Evolutionary conservation across 2,113 vertebrate genomes (phyloP).

Genomic region (Syngnathus floridae): DNA sequence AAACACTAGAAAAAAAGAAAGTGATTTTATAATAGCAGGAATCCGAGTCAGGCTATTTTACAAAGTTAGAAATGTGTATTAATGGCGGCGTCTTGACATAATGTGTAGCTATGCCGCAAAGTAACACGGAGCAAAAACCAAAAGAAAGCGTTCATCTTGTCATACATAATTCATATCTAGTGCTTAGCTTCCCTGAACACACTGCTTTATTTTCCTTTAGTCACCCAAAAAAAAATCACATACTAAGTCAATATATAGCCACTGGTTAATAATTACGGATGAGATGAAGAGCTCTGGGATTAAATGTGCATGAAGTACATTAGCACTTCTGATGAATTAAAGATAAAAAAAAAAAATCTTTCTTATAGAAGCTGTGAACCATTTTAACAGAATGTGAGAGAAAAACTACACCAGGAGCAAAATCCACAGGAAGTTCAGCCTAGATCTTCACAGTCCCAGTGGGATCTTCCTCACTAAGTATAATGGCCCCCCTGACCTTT

Average conservation of each 20-base stretch:
- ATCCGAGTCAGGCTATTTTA: background rate
- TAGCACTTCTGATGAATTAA: background rate
- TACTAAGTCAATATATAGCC: background rate
- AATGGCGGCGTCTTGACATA: slow-evolving; percentile 9
- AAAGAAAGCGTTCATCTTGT: background rate
- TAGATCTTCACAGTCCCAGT: background rate
- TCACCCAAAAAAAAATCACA: background rate
- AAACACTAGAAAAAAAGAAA: background rate
- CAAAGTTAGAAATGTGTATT: slow-evolving; percentile 2
- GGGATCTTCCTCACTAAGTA: background rate
- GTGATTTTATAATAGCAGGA: background rate
- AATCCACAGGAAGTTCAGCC: background rate
- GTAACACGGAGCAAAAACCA: background rate
- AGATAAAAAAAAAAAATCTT: background rate
- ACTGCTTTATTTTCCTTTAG: background rate
- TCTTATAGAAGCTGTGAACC: background rate
- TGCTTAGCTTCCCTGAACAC: background rate
- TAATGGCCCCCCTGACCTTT: background rate
- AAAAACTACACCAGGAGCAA: background rate
- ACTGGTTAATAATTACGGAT: background rate
- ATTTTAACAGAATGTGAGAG: background rate
- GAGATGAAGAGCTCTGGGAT: background rate
- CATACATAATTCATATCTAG: background rate
- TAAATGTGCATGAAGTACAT: background rate
- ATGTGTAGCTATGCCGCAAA: background rate